Conservation (phyloP, 2,888 invertebrate species). For the Ophion costatus region DNA sequence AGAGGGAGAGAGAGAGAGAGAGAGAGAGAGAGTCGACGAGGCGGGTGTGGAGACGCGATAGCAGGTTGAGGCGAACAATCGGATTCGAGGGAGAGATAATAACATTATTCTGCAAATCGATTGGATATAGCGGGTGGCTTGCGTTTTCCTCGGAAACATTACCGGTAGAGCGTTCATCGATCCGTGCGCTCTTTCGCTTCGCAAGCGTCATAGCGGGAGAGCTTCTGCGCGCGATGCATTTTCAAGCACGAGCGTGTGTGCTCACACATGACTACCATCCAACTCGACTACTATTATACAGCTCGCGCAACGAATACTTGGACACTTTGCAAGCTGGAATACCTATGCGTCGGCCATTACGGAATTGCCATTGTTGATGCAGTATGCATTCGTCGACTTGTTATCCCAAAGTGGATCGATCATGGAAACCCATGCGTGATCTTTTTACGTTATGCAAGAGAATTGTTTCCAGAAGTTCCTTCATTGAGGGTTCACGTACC, state of each 20-base stretch:
- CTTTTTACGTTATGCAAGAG: too few species aligned
- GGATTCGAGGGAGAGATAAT: conserved; percentile 62
- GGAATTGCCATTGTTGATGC: conserved; percentile 42
- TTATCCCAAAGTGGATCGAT: too few species aligned
- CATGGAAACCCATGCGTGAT: too few species aligned
- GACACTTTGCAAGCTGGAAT: conserved; percentile 9
- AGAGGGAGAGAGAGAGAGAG: conserved; percentile 21
- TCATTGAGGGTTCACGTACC: too few species aligned
- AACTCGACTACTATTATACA: conserved; percentile 16
- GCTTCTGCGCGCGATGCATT: conserved; percentile 34
- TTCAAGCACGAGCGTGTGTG: conserved; percentile 4
- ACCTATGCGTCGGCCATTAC: conserved; percentile 27
- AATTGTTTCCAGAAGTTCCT: too few species aligned
- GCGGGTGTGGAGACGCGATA: conserved; percentile 42
- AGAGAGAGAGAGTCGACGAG: conserved; percentile 1
- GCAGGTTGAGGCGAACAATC: conserved; percentile 62
- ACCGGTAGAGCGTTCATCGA: conserved; percentile 61
- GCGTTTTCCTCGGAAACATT: conserved; percentile 54
- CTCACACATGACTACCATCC: not conserved
- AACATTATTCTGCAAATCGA: conserved; percentile 65
- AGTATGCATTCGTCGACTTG: not conserved
- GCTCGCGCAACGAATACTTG: conserved; percentile 37
- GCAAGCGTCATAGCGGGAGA: conserved; percentile 17
- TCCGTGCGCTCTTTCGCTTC: conserved; percentile 27
- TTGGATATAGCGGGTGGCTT: conserved; percentile 45